Evolutionary conservation across 2,113 vertebrate genomes (phyloP).

Genomic region (Cyanoliseus patagonus): DNA sequence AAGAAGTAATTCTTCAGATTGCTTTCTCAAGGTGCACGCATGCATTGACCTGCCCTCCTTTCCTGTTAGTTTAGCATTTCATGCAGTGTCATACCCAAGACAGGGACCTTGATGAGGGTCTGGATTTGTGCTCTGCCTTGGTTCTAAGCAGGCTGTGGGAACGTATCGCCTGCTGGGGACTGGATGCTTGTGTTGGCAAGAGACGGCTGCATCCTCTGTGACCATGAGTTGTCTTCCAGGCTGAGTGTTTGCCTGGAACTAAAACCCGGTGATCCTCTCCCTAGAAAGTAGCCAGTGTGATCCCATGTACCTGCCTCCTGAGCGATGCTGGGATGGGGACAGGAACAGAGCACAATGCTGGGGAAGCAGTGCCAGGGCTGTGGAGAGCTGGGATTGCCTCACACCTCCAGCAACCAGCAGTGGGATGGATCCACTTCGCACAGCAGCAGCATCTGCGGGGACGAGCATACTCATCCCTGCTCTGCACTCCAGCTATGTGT

Average conservation of each 20-base stretch:
- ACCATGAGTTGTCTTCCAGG: background rate
- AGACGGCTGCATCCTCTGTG: background rate
- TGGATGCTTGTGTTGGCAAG: background rate
- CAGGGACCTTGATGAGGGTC: background rate
- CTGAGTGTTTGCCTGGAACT: background rate
- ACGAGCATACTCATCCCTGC: background rate
- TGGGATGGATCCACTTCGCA: accelerated
- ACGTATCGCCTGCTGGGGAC: accelerated
- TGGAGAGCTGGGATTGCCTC: background rate
- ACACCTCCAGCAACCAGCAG: background rate
- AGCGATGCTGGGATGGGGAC: background rate
- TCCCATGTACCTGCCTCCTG: accelerated
- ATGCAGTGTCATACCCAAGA: background rate
- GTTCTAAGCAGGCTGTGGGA: background rate
- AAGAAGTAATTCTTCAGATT: background rate
- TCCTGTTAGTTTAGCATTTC: background rate
- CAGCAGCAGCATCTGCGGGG: background rate
- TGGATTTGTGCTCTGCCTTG: background rate
- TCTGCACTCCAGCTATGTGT: accelerated
- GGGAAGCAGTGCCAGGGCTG: background rate
- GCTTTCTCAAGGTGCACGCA: background rate
- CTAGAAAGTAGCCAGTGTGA: background rate
- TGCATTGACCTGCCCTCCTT: background rate
- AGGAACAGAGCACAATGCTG: accelerated
- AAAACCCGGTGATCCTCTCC: background rate